Percentiles rank a stretch among this genome's conserved stretches.
Conservation (phyloP, 2,113 vertebrate genomes). For the Argyrosomus japonicus region DNA sequence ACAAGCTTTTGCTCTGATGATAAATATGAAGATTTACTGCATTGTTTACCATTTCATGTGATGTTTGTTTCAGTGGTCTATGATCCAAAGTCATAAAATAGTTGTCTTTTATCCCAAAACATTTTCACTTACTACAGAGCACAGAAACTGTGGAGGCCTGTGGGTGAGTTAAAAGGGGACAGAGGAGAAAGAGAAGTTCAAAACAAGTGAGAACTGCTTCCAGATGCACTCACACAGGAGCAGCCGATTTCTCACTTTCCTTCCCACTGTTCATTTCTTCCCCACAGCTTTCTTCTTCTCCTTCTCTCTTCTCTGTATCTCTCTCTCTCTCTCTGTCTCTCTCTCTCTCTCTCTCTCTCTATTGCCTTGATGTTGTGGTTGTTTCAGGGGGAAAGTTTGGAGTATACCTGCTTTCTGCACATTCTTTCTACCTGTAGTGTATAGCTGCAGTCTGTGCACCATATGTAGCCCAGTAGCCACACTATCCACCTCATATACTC, state of each 20-base stretch:
- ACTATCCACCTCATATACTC: conserved; percentile 3
- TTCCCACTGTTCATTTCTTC: not conserved
- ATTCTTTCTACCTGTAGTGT: conserved; percentile 56
- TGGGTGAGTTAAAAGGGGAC: conserved; percentile 12
- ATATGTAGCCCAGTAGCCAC: conserved; percentile 48
- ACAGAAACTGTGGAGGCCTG: not conserved
- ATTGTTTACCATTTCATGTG: not conserved
- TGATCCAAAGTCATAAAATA: not conserved
- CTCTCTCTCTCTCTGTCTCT: not conserved
- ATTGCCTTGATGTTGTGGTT: not conserved
- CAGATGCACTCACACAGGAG: conserved; percentile 66
- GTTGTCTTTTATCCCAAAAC: not conserved
- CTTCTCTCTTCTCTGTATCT: not conserved
- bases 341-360: not conserved
- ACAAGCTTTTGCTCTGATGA: not conserved
- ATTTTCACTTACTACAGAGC: not conserved
- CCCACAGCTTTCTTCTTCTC: not conserved
- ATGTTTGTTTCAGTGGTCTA: not conserved
- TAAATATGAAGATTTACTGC: not conserved
- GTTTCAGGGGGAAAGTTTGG: conserved; percentile 10
- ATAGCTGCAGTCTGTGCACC: conserved; percentile 53
- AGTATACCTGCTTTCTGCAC: conserved; percentile 49
- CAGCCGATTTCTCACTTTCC: conserved; percentile 21
- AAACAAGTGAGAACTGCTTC: conserved; percentile 67
- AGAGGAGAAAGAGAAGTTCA: conserved; percentile 27